Percentiles rank a stretch among this genome's conserved stretches.
Conservation (phyloP, 2,797 vertebrate species). For the Anguilla obscura region DNA sequence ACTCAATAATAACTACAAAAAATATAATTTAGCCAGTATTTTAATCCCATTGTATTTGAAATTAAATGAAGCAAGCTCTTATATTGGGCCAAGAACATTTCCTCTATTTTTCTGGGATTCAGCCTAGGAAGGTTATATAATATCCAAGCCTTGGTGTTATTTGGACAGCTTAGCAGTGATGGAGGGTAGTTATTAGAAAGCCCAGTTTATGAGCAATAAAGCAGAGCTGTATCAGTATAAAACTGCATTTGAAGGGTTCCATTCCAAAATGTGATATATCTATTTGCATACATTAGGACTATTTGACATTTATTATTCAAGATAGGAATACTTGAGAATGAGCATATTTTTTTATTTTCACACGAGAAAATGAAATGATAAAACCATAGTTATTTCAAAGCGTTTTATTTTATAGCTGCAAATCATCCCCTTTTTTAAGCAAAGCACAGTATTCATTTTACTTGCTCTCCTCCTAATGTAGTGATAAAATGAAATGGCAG, state of each 20-base stretch:
- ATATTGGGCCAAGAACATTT: not conserved
- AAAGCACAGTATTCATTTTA: too few species aligned
- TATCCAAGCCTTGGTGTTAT: not conserved
- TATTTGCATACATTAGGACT: not conserved
- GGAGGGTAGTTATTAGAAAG: not conserved
- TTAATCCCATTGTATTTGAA: not conserved
- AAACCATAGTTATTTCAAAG: too few species aligned
- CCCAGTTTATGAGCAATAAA: slow-evolving; percentile 7
- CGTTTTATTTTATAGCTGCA: too few species aligned
- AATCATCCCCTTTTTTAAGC: too few species aligned
- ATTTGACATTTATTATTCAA: not conserved
- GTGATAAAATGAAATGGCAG: too few species aligned
- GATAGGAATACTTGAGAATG: not conserved
- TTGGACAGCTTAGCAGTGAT: not conserved
- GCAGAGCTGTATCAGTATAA: not conserved
- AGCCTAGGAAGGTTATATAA: not conserved
- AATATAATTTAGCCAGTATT: not conserved
- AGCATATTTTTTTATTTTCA: not conserved
- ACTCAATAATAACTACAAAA: not conserved
- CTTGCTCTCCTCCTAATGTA: too few species aligned
- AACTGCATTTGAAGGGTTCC: not conserved
- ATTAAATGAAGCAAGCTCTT: not conserved
- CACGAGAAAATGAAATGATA: not conserved
- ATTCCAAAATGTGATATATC: not conserved
- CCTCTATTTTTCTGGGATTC: not conserved